Conservation (phyloP, 2,888 invertebrate species). For the Neocrepidodera transversa region DNA sequence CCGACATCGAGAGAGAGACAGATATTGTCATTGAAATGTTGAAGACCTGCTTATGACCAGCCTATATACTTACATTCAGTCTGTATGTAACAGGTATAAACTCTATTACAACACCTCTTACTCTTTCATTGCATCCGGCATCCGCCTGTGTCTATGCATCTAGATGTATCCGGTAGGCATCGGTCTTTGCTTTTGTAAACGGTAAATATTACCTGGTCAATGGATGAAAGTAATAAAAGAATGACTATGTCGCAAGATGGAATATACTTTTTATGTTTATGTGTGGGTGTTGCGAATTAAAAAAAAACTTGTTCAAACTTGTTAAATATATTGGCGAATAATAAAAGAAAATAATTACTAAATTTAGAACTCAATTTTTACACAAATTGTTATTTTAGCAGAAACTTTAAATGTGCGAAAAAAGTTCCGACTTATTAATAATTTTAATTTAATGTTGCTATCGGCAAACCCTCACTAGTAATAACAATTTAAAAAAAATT, state of each 20-base stretch:
- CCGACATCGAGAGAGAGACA: constrained; percentile 38
- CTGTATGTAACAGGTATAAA: constrained; percentile 26
- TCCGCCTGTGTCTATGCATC: constrained; percentile 25
- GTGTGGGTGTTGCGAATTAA: not conserved
- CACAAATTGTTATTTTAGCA: too few relatives aligned
- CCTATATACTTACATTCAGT: constrained; percentile 18
- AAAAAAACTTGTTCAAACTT: too few relatives aligned
- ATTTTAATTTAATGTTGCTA: too few relatives aligned
- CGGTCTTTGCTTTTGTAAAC: constrained; percentile 7
- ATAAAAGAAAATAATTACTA: too few relatives aligned
- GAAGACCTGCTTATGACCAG: constrained; percentile 25
- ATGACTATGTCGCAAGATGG: not conserved
- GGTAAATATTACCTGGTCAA: constrained; percentile 17
- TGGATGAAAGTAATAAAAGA: constrained; percentile 8
- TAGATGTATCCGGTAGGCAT: constrained; percentile 22
- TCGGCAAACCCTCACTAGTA: too few relatives aligned
- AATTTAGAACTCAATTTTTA: too few relatives aligned
- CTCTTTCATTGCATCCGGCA: constrained; percentile 20
- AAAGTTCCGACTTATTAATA: too few relatives aligned
- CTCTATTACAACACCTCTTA: constrained; percentile 28
- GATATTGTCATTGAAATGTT: constrained; percentile 42
- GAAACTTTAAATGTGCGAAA: too few relatives aligned
- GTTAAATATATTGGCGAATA: too few relatives aligned
- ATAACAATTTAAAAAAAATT: too few relatives aligned
- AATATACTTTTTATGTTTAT: not conserved